Percentiles rank a stretch among this genome's conserved stretches.
Conservation (phyloP, 2,113 vertebrate species). For the Diphyllodes magnificus region DNA sequence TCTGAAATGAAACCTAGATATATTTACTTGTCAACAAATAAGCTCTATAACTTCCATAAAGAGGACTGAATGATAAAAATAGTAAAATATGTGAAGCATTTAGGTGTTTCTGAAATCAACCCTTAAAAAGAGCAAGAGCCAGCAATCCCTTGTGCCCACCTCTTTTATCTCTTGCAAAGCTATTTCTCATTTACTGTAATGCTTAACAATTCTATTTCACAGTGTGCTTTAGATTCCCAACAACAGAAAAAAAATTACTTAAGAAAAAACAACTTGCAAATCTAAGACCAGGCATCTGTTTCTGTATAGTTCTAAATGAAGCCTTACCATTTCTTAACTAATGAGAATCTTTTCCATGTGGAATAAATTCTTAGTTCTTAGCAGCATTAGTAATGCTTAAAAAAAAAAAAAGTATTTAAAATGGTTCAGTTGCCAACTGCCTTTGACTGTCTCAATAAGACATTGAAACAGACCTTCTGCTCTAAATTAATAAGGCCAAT, state of each 20-base stretch:
- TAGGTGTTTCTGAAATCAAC: slow-evolving; percentile 14
- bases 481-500: slow-evolving; percentile 70
- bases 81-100: not conserved
- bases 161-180: slow-evolving; percentile 9
- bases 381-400: slow-evolving; percentile 41
- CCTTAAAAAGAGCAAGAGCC: slow-evolving; percentile 20
- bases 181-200: slow-evolving; percentile 2
- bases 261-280: not conserved
- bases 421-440: slow-evolving; percentile 30
- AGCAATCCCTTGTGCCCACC: not conserved
- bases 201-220: not conserved
- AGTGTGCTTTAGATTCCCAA: not conserved
- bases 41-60: not conserved
- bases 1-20: slow-evolving; percentile 26
- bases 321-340: slow-evolving; percentile 1
- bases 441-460: slow-evolving; percentile 36
- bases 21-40: slow-evolving; percentile 34
- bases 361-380: slow-evolving; percentile 43
- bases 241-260: not conserved
- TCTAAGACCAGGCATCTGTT: not conserved
- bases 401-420: not conserved
- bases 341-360: slow-evolving; percentile 16
- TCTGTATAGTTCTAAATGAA: slow-evolving; percentile 1
- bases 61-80: slow-evolving; percentile 1
- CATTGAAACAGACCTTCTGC: slow-evolving; percentile 28